phyloP scores from a whole-genome alignment of 37 sponge, comb jelly and placozoan genomes.

The Ianthella basta region DNA sequence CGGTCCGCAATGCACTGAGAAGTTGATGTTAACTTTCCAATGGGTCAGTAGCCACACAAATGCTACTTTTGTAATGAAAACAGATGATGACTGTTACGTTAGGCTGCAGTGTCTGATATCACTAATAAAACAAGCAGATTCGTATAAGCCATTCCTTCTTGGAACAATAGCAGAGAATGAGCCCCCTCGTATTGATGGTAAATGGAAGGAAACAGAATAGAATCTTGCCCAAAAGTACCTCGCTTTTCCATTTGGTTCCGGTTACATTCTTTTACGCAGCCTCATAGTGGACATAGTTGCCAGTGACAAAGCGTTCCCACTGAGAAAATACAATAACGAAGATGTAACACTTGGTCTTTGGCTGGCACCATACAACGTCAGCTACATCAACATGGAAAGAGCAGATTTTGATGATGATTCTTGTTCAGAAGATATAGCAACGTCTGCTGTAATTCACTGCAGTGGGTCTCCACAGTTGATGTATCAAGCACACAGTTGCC shows the following conservation, averaged over 20 bases:
- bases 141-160: neutral
- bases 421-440: too few relatives aligned
- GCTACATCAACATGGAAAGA: neutral
- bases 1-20: neutral
- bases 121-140: too few relatives aligned
- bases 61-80: neutral
- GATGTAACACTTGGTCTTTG: constrained; percentile 6
- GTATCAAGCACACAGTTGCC: too few relatives aligned
- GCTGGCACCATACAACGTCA: neutral
- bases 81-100: constrained; percentile 20
- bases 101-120: too few relatives aligned
- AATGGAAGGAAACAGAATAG: neutral
- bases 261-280: neutral
- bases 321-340: neutral
- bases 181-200: neutral
- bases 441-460: too few relatives aligned
- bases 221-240: neutral
- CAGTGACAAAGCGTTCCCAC: neutral
- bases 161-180: too few relatives aligned
- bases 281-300: neutral
- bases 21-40: neutral
- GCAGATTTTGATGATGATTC: too few relatives aligned
- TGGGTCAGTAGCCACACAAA: neutral
- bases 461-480: too few relatives aligned
- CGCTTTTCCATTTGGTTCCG: neutral